Conservation (phyloP, 2,888 invertebrate species). For the Sphecodes monilicornis region DNA sequence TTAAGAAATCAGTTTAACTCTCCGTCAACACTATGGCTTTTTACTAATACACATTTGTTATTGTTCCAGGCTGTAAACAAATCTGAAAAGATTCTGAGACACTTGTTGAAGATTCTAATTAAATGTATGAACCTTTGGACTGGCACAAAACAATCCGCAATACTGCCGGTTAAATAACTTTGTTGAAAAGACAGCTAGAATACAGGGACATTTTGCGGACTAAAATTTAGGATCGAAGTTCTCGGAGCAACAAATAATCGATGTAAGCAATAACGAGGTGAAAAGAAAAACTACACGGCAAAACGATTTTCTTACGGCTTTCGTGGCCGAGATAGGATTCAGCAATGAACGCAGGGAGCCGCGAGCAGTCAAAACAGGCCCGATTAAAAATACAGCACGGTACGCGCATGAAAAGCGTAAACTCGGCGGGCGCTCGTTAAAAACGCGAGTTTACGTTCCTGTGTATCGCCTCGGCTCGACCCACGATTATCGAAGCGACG, state of each 20-base stretch:
- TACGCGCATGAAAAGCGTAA: conserved; percentile 17
- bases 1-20: no score
- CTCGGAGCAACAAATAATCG: not conserved
- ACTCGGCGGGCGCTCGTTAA: conserved; percentile 9
- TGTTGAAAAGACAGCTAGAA: not conserved
- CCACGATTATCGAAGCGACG: conserved; percentile 37
- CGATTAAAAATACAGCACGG: conserved; percentile 13
- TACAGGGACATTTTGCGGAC: not conserved
- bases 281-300: not conserved
- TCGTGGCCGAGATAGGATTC: not conserved
- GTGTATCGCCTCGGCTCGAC: conserved; percentile 24
- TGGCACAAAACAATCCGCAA: not conserved
- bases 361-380: not conserved
- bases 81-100: no score
- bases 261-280: not conserved
- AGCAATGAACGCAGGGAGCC: not conserved
- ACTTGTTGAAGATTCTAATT: no score
- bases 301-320: conserved; percentile 8
- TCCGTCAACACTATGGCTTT: no score
- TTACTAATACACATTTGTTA: no score
- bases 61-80: no score
- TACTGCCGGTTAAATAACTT: not conserved
- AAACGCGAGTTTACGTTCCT: conserved; percentile 18
- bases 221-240: no score
- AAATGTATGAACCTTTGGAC: not conserved